phyloP scores from a whole-genome alignment of 2,113 vertebrate genomes.

The Alouatta palliata region DNA sequence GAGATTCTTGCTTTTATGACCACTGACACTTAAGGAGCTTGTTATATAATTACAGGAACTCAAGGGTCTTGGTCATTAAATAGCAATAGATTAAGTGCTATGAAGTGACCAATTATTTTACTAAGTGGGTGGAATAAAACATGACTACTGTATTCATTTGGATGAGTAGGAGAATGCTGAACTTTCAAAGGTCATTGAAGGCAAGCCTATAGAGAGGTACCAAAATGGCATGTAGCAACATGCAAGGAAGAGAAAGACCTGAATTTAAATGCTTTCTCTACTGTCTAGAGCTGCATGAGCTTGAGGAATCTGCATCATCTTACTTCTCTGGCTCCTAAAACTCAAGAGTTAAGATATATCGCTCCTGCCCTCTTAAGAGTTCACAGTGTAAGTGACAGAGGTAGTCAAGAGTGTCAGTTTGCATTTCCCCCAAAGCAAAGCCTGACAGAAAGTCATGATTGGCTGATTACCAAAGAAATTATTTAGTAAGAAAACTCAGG shows the following conservation, averaged over 20 bases:
- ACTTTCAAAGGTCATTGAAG: background rate
- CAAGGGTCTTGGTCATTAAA: background rate
- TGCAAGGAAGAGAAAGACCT: background rate
- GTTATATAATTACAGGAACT: background rate
- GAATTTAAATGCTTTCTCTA: background rate
- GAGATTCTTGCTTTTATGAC: background rate
- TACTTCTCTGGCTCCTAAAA: background rate
- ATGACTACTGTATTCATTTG: background rate
- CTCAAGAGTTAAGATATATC: background rate
- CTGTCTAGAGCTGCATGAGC: background rate
- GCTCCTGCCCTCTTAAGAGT: background rate
- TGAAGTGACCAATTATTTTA: background rate
- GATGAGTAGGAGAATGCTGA: background rate
- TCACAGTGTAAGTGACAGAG: background rate
- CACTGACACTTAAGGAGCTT: background rate
- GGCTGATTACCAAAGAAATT: background rate
- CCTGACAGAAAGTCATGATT: background rate
- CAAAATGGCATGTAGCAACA: background rate
- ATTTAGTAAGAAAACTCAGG: background rate
- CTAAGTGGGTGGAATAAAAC: background rate
- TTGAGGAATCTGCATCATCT: background rate
- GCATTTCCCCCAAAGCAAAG: background rate
- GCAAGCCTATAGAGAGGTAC: background rate
- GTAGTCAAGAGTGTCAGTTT: background rate
- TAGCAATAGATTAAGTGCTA: background rate